Conservation (phyloP, 2,888 invertebrate genomes). For the Eristalis pertinax region DNA sequence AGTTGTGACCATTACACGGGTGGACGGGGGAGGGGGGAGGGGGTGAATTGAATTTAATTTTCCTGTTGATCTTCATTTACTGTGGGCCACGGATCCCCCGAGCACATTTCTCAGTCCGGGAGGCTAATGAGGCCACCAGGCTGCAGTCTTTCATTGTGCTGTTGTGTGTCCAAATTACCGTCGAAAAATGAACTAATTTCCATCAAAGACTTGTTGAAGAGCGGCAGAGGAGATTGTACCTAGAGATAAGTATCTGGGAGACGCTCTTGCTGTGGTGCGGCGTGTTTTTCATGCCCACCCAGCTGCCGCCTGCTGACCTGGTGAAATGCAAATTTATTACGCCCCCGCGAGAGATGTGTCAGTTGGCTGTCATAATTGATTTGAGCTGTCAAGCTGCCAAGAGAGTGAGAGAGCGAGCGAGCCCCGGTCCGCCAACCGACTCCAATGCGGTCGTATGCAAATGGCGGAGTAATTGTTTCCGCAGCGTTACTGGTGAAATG, state of each 20-base stretch:
- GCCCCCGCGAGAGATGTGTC: conserved; percentile 58
- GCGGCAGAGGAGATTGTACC: conserved; percentile 16
- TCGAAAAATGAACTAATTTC: conserved; percentile 57
- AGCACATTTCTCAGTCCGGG: background rate
- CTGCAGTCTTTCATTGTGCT: conserved; percentile 59
- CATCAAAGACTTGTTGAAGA: conserved; percentile 44
- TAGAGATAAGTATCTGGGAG: conserved; percentile 36
- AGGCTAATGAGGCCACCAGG: conserved; percentile 57
- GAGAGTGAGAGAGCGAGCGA: conserved; percentile 1
- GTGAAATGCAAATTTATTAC: conserved; percentile 70
- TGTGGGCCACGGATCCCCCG: conserved; percentile 1
- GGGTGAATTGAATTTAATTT: conserved; percentile 57
- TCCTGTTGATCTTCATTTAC: conserved; percentile 66
- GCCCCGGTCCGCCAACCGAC: background rate
- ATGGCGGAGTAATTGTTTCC: conserved; percentile 65
- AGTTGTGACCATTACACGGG: background rate
- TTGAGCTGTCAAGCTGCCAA: conserved; percentile 56
- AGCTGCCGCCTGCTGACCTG: background rate
- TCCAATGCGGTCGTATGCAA: conserved; percentile 62
- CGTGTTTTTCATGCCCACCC: background rate
- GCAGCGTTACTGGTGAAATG: conserved; percentile 54
- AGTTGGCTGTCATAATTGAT: conserved; percentile 70
- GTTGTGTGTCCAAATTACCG: conserved; percentile 51
- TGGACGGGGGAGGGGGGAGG: background rate
- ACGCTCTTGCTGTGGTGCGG: background rate